Evolutionary conservation across 2,113 vertebrate species (phyloP).

Genomic region (Nansenia antarctica): DNA sequence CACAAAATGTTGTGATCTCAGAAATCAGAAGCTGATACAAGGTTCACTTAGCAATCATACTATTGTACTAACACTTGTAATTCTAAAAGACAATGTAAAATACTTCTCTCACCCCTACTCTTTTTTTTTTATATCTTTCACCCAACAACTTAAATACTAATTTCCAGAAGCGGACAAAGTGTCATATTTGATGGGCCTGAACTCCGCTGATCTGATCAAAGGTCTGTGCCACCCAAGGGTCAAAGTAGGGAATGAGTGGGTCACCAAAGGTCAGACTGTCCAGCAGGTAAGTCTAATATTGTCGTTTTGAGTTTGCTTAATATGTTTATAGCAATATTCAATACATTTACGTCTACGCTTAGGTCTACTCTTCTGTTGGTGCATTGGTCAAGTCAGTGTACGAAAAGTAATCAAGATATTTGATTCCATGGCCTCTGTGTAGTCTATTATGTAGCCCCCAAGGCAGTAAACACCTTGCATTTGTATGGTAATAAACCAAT

Average conservation of each 20-base stretch:
- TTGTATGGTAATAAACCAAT: too few relatives aligned
- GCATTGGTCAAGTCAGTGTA: too few relatives aligned
- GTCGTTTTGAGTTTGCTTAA: not conserved
- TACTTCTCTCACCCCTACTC: not conserved
- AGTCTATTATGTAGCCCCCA: not conserved
- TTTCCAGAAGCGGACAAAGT: constrained; percentile 81
- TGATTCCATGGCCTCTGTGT: too few relatives aligned
- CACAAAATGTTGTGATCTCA: too few relatives aligned
- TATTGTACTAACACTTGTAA: too few relatives aligned
- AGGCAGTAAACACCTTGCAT: too few relatives aligned
- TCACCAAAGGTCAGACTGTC: constrained; percentile 81
- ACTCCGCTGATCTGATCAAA: constrained; percentile 79
- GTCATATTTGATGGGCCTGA: constrained; percentile 77
- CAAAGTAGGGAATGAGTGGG: constrained; percentile 80
- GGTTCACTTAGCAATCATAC: too few relatives aligned
- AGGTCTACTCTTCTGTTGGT: not conserved
- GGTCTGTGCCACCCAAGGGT: constrained; percentile 77
- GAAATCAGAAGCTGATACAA: too few relatives aligned
- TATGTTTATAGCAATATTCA: not conserved
- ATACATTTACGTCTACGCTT: not conserved
- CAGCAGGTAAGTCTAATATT: constrained; percentile 69
- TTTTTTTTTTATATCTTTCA: constrained; percentile 67
- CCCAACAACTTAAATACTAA: constrained; percentile 78
- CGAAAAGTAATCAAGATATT: too few relatives aligned
- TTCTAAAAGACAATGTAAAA: not conserved